Evolutionary conservation across 2,113 vertebrate species (phyloP).

Genomic region (Cryptotis parvus): DNA sequence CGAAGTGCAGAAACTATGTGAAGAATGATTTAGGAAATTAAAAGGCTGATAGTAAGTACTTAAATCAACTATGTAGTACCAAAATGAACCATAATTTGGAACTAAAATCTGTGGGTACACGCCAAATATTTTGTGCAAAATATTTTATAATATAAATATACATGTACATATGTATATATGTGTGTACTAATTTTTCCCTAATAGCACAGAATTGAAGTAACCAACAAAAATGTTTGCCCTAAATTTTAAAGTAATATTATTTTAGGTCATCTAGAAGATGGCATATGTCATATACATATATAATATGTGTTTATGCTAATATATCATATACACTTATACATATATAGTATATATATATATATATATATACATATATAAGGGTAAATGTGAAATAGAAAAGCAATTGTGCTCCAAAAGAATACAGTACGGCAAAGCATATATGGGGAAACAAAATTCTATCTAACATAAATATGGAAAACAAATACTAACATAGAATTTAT

Average conservation of each 20-base stretch:
- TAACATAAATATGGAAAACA: background rate
- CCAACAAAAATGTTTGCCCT: too few relatives aligned
- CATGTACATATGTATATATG: background rate
- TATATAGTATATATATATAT: too few relatives aligned
- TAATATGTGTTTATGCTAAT: too few relatives aligned
- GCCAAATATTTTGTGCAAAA: background rate
- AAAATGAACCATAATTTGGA: background rate
- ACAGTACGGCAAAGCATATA: background rate
- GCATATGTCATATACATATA: background rate
- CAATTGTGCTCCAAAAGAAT: background rate
- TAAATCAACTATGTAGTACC: background rate
- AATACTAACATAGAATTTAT: background rate
- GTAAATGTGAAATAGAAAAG: background rate
- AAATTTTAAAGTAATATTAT: background rate
- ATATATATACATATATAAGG: background rate
- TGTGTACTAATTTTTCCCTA: background rate
- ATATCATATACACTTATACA: too few relatives aligned
- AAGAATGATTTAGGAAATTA: constrained; percentile 41
- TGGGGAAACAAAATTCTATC: background rate
- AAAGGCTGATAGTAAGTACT: background rate
- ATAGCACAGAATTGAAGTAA: background rate
- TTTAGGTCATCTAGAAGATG: background rate
- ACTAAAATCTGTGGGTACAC: background rate
- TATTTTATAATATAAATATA: background rate
- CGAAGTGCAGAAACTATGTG: background rate